phyloP scores from a whole-genome alignment of 2,888 invertebrate genomes.

The Phlogophora meticulosa region DNA sequence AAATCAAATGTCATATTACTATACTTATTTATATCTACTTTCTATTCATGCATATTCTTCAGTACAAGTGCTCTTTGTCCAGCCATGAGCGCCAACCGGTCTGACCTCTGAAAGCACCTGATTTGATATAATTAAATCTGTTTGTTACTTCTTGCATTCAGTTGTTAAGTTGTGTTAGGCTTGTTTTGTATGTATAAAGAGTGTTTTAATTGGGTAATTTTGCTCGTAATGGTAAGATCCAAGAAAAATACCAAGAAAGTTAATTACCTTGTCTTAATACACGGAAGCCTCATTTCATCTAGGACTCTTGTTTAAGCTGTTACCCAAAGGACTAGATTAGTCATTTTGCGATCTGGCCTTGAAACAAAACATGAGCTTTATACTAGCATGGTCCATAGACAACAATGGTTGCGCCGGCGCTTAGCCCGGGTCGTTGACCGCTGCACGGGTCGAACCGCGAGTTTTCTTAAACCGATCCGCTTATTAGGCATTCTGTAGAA shows the following conservation, averaged over 20 bases:
- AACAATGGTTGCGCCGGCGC: conserved; percentile 88
- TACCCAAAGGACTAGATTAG: conserved; percentile 52
- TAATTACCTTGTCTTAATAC: conserved; percentile 2
- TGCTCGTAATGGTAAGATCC: background rate
- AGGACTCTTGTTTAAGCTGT: conserved; percentile 29
- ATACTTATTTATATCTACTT: conserved; percentile 60
- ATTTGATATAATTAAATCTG: conserved; percentile 60
- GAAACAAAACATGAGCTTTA: conserved; percentile 73
- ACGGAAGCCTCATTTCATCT: conserved; percentile 6
- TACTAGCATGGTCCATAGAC: conserved; percentile 80
- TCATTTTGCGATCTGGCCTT: conserved; percentile 75
- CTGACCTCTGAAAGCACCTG: conserved; percentile 62
- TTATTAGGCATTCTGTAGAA: conserved; percentile 86
- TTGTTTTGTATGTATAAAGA: background rate
- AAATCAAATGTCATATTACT: conserved; percentile 63
- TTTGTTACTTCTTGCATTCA: conserved; percentile 42
- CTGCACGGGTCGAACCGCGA: conserved; percentile 84
- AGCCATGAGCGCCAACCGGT: conserved; percentile 57
- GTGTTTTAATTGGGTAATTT: conserved; percentile 16
- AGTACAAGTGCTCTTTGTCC: conserved; percentile 63
- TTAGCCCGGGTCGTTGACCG: conserved; percentile 83
- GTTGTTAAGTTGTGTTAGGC: conserved; percentile 1
- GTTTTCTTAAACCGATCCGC: conserved; percentile 89
- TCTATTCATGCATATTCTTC: conserved; percentile 65
- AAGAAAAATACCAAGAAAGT: conserved; percentile 6